Conservation (phyloP, 1,140 invertebrate species). For the Drosophila prosaltans region DNA sequence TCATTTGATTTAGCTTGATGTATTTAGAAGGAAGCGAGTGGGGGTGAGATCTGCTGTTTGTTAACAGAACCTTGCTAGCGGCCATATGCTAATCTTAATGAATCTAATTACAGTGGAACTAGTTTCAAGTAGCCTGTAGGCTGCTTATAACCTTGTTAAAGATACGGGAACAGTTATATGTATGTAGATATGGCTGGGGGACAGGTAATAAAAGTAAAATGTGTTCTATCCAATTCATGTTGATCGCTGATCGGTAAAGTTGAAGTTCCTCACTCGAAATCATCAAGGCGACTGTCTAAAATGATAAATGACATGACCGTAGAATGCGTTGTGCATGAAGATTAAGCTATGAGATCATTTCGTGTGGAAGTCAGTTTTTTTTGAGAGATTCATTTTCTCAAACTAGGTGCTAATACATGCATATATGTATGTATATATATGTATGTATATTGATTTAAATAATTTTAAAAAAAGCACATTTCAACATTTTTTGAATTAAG, state of each 20-base stretch:
- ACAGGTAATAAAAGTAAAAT: too few relatives aligned
- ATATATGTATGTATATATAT: too few relatives aligned
- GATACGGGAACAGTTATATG: slow-evolving; percentile 22
- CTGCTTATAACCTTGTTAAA: background rate
- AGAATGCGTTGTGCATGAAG: slow-evolving; percentile 38
- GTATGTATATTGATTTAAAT: too few relatives aligned
- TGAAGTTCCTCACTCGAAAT: slow-evolving; percentile 5
- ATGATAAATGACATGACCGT: slow-evolving; percentile 12
- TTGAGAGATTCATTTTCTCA: slow-evolving; percentile 8
- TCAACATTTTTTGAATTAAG: too few relatives aligned
- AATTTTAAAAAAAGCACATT: too few relatives aligned
- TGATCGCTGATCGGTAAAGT: slow-evolving; percentile 7
- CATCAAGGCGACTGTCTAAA: slow-evolving; percentile 10
- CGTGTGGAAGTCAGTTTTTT: background rate
- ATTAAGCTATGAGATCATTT: slow-evolving; percentile 48
- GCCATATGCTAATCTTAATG: slow-evolving; percentile 43
- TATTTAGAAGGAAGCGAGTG: background rate
- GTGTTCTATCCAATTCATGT: too few relatives aligned
- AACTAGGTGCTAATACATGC: background rate
- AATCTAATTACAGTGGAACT: slow-evolving; percentile 44
- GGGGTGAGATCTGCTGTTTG: background rate
- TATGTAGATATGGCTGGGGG: slow-evolving; percentile 3
- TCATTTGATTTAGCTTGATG: slow-evolving; percentile 22
- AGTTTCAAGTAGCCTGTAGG: slow-evolving; percentile 48
- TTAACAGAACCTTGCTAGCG: background rate